phyloP scores from a whole-genome alignment of 1,140 invertebrate species.

The Tribolium madens region DNA sequence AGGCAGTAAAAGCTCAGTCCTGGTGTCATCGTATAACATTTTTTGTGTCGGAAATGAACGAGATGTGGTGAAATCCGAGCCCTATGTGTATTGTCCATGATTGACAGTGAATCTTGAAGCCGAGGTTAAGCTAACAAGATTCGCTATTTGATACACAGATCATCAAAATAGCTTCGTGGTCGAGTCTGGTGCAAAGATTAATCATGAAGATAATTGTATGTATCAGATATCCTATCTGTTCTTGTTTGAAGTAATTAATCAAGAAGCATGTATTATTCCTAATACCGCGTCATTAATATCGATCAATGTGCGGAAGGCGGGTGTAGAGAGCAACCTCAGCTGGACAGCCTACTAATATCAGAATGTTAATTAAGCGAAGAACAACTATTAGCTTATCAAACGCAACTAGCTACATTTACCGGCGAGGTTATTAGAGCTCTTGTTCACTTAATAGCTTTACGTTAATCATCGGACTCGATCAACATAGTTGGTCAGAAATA shows the following conservation, averaged over 20 bases:
- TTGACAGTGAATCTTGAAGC: neutral
- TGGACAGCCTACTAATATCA: conserved; percentile 33
- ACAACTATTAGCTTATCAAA: conserved; percentile 39
- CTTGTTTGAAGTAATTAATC: conserved; percentile 22
- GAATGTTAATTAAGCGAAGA: conserved; percentile 38
- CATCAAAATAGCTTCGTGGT: conserved; percentile 1
- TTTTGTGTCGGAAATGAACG: neutral
- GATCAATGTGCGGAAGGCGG: conserved; percentile 30
- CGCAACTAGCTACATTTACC: conserved; percentile 33
- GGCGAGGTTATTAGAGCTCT: conserved; percentile 34
- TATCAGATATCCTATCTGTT: conserved; percentile 28
- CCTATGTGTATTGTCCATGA: neutral
- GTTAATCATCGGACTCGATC: conserved; percentile 30
- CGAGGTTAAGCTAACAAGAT: conserved; percentile 6
- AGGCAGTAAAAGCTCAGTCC: no score
- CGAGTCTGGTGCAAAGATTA: conserved; percentile 8
- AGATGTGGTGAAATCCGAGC: neutral
- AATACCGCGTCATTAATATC: conserved; percentile 32
- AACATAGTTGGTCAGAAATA: conserved; percentile 21
- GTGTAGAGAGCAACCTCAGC: conserved; percentile 10
- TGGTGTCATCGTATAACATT: neutral
- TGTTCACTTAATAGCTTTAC: conserved; percentile 24
- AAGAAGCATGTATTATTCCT: conserved; percentile 36
- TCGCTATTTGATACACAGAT: neutral
- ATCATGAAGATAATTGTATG: conserved; percentile 29